Percentiles rank a stretch among this genome's conserved stretches.
These are phyloP conservation scores for Andricus grossulariae DNA, from an alignment of 1,140 invertebrate genomes.

Conservation along the genomic window DNA sequence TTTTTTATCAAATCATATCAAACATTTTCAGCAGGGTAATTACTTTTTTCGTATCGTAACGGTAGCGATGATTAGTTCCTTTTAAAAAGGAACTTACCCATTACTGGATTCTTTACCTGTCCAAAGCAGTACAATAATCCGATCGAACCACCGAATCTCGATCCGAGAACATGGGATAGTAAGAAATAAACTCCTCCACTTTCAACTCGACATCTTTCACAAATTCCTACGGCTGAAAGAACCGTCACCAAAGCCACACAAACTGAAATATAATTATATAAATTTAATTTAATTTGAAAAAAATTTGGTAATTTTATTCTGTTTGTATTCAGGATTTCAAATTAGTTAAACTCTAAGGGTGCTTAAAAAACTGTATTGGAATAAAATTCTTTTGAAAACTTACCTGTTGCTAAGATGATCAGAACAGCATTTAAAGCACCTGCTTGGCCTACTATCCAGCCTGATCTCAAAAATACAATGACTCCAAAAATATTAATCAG, in stretches of 20 bases:
- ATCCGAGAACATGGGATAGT: slow-evolving; percentile 94
- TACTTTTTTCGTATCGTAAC: no score
- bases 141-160: slow-evolving; percentile 92
- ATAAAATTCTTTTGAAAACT: slow-evolving; percentile 37
- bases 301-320: not conserved
- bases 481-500: slow-evolving; percentile 98
- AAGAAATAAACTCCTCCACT: slow-evolving; percentile 98
- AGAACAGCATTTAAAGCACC: slow-evolving; percentile 91
- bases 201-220: slow-evolving; percentile 94
- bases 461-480: slow-evolving; percentile 95
- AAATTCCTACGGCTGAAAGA: slow-evolving; percentile 95
- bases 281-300: slow-evolving; percentile 22
- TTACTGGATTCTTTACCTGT: slow-evolving; percentile 79
- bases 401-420: slow-evolving; percentile 91
- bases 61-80: no score
- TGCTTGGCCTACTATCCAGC: slow-evolving; percentile 97
- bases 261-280: slow-evolving; percentile 75
- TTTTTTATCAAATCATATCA: not conserved
- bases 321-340: no score
- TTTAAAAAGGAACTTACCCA: no score
- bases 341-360: no score
- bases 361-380: not conserved
- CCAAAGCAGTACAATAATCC: slow-evolving; percentile 97
- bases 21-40: not conserved
- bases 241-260: slow-evolving; percentile 92